Evolutionary conservation across 2,888 invertebrate species (phyloP), one percentile per base, ranked within the genome.

Genomic region (Hemaris fuciformis): DNA sequence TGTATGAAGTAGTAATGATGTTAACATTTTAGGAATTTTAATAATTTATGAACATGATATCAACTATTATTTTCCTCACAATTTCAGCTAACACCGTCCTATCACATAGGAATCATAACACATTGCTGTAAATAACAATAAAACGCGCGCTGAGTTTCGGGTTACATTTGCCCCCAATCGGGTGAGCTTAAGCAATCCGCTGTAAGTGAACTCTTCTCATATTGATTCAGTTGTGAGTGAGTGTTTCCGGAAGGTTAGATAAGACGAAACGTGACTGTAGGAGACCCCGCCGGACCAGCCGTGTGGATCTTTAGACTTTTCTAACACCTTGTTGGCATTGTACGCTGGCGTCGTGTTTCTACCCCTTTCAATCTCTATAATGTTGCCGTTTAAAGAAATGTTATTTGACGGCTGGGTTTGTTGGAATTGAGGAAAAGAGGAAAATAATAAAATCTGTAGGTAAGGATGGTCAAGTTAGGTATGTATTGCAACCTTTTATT

Each of bases 181-280:
- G 64, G 73, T 27, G 27, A 20, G 53, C 31, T 53, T 53, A 77
- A 79, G 78, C 84, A 87, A 89, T 88, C 86, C 80, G 76, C 79
- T 83, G 80, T 80, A 77, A 84, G 84, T 80, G 83, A 81, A 80
- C 77, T 80, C 81, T 83, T 81, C 81, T 85, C 83, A 87, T 88
- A 88, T 89, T 88, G 87, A 87, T 84, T 85, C 83, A 87, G 78
- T 75, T 74, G 74, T 73, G 80, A 48, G 48, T 27, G 48, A 86
- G 86, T 88, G 88, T 89, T 87, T 86, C 87, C 81, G 80, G 80
- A 81, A 81, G 80, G 76, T 77, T 74, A 81, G 88, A 89, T 89
- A 88, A 85, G 83, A 70, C 69, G 78, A 68, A 79, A 89, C 89
- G 90, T 89, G 89, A 83, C 88, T 82, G 65, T 67, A 70, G 76